Evolutionary conservation across 2,797 vertebrate species (phyloP).

Genomic region (Rhabdomys pumilio): DNA sequence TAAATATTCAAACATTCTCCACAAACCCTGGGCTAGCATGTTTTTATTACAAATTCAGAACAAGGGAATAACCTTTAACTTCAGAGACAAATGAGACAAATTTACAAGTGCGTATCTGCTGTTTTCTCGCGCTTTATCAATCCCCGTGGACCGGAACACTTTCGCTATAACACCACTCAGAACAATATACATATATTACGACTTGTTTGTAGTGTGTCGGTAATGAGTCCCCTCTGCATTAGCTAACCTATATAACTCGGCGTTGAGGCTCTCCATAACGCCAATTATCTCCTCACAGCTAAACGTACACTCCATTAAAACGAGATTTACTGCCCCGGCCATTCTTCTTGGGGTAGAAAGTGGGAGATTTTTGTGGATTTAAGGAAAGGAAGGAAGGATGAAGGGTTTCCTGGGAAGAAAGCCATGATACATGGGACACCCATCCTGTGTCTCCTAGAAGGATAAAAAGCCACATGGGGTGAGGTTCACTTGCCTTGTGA

Average conservation of each 20-base stretch:
- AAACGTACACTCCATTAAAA: constrained; percentile 91
- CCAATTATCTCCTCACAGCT: constrained; percentile 93
- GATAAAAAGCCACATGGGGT: not conserved
- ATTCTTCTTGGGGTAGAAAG: constrained; percentile 87
- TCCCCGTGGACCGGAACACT: constrained; percentile 91
- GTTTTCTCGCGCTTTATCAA: constrained; percentile 92
- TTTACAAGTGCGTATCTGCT: constrained; percentile 94
- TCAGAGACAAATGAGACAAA: constrained; percentile 94
- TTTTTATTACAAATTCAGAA: constrained; percentile 95
- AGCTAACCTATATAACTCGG: constrained; percentile 91
- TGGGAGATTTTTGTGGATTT: constrained; percentile 88
- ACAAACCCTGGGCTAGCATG: constrained; percentile 90
- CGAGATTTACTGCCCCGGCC: constrained; percentile 89
- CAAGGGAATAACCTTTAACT: constrained; percentile 95
- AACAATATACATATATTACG: constrained; percentile 93
- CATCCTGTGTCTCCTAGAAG: constrained; percentile 82
- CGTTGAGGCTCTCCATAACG: constrained; percentile 89
- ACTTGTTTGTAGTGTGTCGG: constrained; percentile 91
- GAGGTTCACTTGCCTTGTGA: not conserved
- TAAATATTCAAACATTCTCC: constrained; percentile 92
- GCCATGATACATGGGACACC: constrained; percentile 81
- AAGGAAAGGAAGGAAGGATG: constrained; percentile 84
- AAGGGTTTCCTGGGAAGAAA: constrained; percentile 84
- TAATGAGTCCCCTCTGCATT: constrained; percentile 94
- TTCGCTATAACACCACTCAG: constrained; percentile 91